phyloP scores from a whole-genome alignment of 2,888 invertebrate genomes.

The Dryocosmus kuriphilus region DNA sequence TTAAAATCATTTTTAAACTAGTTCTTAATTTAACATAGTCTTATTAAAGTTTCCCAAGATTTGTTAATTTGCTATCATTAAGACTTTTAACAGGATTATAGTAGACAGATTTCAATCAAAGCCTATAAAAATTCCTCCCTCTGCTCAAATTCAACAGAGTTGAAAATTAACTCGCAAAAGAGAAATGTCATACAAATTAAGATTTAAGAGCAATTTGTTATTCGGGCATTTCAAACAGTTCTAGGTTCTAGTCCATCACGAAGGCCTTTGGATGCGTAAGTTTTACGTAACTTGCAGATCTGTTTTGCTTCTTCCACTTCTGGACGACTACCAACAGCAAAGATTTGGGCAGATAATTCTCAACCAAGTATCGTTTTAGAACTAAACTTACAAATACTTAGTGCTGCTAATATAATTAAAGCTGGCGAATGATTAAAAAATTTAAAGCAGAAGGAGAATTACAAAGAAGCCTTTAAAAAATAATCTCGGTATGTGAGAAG shows the following conservation, averaged over 20 bases:
- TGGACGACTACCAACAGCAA: conserved; percentile 45
- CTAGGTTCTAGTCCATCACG: background rate
- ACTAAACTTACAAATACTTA: background rate
- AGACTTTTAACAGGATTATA: background rate
- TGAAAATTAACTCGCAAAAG: background rate
- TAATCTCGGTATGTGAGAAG: background rate
- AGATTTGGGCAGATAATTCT: conserved; percentile 38
- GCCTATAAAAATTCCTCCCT: background rate
- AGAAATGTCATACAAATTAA: background rate
- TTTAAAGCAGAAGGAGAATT: background rate
- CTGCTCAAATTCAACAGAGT: background rate
- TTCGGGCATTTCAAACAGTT: background rate
- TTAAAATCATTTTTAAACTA: background rate
- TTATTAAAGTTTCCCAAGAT: background rate
- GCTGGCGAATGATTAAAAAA: too few relatives aligned
- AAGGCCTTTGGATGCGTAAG: background rate
- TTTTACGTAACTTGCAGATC: background rate
- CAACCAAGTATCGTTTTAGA: conserved; percentile 24
- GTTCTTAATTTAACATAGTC: background rate
- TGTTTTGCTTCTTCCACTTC: conserved; percentile 16
- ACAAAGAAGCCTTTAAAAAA: background rate
- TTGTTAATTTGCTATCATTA: background rate
- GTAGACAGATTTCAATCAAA: background rate
- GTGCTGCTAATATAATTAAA: background rate
- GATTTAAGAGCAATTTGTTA: background rate